phyloP scores from a whole-genome alignment of 2,113 vertebrate species.

The Polypterus senegalus region DNA sequence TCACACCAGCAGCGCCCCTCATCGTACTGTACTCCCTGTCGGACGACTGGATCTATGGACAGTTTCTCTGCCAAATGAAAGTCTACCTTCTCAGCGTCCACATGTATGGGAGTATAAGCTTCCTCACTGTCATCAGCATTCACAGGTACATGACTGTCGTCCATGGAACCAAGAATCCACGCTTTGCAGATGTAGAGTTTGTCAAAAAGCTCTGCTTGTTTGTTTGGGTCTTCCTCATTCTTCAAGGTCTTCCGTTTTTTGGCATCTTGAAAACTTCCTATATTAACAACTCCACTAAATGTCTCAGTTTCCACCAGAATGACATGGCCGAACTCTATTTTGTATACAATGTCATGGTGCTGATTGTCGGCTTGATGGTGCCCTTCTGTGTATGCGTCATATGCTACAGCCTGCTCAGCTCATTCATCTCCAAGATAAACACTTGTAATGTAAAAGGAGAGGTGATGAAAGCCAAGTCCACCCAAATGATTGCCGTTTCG shows the following conservation, averaged over 20 bases:
- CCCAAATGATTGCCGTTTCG: conserved; percentile 34
- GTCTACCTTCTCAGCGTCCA: conserved; percentile 38
- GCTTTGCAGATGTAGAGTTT: conserved; percentile 37
- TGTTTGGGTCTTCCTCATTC: conserved; percentile 36
- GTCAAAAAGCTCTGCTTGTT: conserved; percentile 37
- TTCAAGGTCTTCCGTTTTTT: conserved; percentile 29
- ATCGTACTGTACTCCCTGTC: conserved; percentile 28
- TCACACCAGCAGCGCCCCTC: conserved; percentile 33
- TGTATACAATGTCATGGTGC: conserved; percentile 30
- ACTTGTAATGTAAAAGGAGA: conserved; percentile 29
- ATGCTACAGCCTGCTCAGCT: conserved; percentile 35
- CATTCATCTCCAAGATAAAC: conserved; percentile 31
- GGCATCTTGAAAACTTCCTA: conserved; percentile 30
- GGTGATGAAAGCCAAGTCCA: conserved; percentile 38
- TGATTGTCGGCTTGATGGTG: conserved; percentile 33
- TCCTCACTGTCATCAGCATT: conserved; percentile 49
- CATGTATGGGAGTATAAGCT: conserved; percentile 44
- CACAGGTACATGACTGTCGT: conserved; percentile 40
- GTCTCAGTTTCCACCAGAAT: conserved; percentile 40
- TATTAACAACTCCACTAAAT: conserved; percentile 26
- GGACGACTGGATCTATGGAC: conserved; percentile 38
- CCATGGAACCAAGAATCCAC: conserved; percentile 30
- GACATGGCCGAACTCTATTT: conserved; percentile 26
- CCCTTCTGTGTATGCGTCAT: conserved; percentile 33
- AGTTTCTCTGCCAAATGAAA: conserved; percentile 40